Percentiles rank a stretch among this genome's conserved stretches.
These are phyloP conservation scores for Tetramorium bicarinatum DNA, from an alignment of 2,888 invertebrate species.

Conservation along the genomic window DNA sequence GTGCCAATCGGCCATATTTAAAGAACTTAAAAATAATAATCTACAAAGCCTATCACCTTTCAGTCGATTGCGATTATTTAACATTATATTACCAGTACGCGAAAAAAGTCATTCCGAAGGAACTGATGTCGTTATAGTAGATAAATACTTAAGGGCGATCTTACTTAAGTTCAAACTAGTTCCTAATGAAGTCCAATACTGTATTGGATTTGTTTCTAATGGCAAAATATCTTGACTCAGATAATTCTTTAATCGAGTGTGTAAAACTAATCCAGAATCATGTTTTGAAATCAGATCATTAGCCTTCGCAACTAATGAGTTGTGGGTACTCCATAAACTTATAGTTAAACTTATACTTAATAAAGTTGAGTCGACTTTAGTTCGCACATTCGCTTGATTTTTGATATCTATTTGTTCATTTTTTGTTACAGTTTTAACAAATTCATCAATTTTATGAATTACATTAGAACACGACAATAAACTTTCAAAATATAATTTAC, in stretches of 20 bases:
- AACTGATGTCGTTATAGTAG: conserved; percentile 60
- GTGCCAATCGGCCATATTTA: conserved; percentile 46
- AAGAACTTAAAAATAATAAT: conserved; percentile 53
- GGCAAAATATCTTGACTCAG: background rate
- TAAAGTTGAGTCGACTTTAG: background rate
- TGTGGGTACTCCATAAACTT: conserved; percentile 14
- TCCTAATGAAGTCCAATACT: background rate
- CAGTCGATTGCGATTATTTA: conserved; percentile 53
- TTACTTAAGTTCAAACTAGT: background rate
- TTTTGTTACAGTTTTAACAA: background rate
- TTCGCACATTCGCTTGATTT: background rate
- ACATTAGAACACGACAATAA: conserved; percentile 67
- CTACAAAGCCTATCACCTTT: conserved; percentile 56
- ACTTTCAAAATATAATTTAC: conserved; percentile 76
- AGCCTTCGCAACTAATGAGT: conserved; percentile 13
- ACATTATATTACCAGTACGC: conserved; percentile 57
- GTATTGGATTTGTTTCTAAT: conserved; percentile 18
- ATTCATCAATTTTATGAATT: conserved; percentile 12
- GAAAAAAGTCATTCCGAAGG: conserved; percentile 67
- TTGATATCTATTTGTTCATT: background rate
- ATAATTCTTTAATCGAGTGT: background rate
- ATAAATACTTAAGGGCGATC: conserved; percentile 35
- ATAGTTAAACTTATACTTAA: too few relatives aligned
- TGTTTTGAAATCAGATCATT: background rate
- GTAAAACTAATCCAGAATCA: background rate